These are phyloP conservation scores for Melanerpes aurifrons DNA, from an alignment of 2,113 vertebrate genomes.

Conservation along the genomic window DNA sequence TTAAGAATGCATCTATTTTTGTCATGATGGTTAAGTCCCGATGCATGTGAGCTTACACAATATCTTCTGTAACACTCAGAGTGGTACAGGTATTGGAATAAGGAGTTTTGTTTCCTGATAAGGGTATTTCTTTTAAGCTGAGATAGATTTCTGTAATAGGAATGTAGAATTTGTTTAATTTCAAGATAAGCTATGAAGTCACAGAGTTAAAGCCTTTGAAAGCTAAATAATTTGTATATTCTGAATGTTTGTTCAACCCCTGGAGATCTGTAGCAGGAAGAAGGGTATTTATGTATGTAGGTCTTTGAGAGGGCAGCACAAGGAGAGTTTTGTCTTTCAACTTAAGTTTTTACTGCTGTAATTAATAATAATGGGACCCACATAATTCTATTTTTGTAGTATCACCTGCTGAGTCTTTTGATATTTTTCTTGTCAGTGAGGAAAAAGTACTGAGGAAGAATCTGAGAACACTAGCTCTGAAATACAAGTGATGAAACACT, in stretches of 20 bases:
- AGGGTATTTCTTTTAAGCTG: neutral
- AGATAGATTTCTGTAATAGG: neutral
- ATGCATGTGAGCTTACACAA: neutral
- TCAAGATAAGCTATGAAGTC: neutral
- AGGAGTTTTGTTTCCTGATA: neutral
- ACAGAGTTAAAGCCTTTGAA: neutral
- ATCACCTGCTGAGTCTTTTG: neutral
- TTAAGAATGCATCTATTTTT: too few relatives aligned
- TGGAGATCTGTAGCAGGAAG: neutral
- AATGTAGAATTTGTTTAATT: neutral
- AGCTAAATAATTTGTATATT: neutral
- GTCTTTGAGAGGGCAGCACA: neutral
- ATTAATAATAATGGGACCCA: neutral
- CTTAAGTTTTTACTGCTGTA: neutral
- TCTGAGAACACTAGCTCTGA: neutral
- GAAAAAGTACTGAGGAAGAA: neutral
- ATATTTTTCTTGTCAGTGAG: neutral
- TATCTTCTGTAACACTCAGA: neutral
- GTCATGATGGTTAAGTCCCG: neutral
- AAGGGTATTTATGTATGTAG: neutral
- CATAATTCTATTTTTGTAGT: neutral
- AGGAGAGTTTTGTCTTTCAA: neutral
- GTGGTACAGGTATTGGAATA: neutral
- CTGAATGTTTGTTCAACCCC: neutral
- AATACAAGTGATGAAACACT: neutral